These are phyloP conservation scores for Helicorthomorpha holstii DNA, from an alignment of 1,140 invertebrate species.

Conservation along the genomic window DNA sequence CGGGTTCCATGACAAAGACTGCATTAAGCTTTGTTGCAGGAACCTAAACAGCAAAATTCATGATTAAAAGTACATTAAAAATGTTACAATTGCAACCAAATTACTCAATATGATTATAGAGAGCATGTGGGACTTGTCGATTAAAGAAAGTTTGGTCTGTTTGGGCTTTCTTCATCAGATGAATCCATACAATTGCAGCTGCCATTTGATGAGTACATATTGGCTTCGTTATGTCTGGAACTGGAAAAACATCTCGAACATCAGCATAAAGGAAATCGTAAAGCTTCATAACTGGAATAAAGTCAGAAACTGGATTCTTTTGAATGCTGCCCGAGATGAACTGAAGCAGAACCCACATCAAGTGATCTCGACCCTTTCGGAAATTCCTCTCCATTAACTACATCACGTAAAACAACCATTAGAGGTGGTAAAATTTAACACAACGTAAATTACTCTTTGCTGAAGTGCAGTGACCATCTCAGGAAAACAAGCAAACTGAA, in stretches of 20 bases:
- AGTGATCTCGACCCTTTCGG: constrained; percentile 74
- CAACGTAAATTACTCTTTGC: constrained; percentile 42
- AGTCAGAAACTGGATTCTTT: constrained; percentile 77
- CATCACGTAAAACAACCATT: too few relatives aligned
- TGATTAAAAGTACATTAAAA: not conserved
- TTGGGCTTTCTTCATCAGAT: constrained; percentile 82
- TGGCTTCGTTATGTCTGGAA: constrained; percentile 68
- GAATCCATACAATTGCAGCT: constrained; percentile 89
- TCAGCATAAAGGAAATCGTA: constrained; percentile 87
- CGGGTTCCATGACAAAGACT: constrained; percentile 34
- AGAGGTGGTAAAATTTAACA: constrained; percentile 5
- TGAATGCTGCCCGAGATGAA: constrained; percentile 94
- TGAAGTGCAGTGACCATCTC: constrained; percentile 77
- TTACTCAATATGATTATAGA: constrained; percentile 68
- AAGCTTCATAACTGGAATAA: constrained; percentile 74
- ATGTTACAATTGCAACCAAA: not conserved
- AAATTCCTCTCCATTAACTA: constrained; percentile 59
- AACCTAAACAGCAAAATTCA: constrained; percentile 33
- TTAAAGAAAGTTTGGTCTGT: constrained; percentile 52
- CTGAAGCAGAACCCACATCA: constrained; percentile 95
- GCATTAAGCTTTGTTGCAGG: constrained; percentile 44
- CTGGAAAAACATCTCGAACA: constrained; percentile 65
- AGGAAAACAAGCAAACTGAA: constrained; percentile 83
- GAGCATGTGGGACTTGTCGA: constrained; percentile 57
- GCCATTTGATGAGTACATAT: constrained; percentile 82